Base-by-base conservation (phyloP, 2,797 vertebrate genomes). In the Semaprochilodus insignis region DNA sequence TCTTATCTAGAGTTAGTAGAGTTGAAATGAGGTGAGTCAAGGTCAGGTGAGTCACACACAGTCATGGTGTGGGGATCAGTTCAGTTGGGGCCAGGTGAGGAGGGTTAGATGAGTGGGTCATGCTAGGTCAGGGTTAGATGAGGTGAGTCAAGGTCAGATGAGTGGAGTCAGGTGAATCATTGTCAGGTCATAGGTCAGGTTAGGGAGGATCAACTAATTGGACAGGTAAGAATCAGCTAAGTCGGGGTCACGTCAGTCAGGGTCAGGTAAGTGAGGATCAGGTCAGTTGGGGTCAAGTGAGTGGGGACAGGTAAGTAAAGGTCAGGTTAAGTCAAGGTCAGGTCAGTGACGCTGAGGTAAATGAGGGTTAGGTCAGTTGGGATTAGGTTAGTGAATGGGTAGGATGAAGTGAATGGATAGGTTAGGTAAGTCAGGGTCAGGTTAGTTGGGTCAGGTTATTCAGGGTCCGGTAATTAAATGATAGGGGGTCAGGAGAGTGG, bases 381-480 rank as follows among this genome's bases (percentile, higher is more conserved):
- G n/a, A n/a, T n/a, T n/a, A n/a, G n/a, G n/a, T n/a, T n/a, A n/a
- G n/a, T n/a, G n/a, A n/a, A n/a, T n/a, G n/a, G n/a, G n/a, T n/a
- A n/a, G n/a, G n/a, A n/a, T n/a, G n/a, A n/a, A n/a, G n/a, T n/a
- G n/a, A n/a, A n/a, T n/a, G n/a, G n/a, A n/a, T n/a, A n/a, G n/a
- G n/a, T n/a, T n/a, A n/a, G n/a, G n/a, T n/a, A n/a, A n/a, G 66
- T 16, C 19, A 69, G 36, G 34, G 66, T 69, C 34, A 69, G 66
- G 66, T 36, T 14, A 17, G 34, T 44, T 6, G 36, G 27, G 34
- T 69, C 34, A 44, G 16, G 17, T 69, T 4, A 19, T 1, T 69
- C 3, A 21, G 66, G 34, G 66, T 44, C 8, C 40, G 36, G 36
- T 25, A 8, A 23, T 21, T 60, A 17, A 17, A 55, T 31, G 1